Evolutionary conservation across 2,113 vertebrate species (phyloP).

Genomic region (Chloropsis hardwickii): DNA sequence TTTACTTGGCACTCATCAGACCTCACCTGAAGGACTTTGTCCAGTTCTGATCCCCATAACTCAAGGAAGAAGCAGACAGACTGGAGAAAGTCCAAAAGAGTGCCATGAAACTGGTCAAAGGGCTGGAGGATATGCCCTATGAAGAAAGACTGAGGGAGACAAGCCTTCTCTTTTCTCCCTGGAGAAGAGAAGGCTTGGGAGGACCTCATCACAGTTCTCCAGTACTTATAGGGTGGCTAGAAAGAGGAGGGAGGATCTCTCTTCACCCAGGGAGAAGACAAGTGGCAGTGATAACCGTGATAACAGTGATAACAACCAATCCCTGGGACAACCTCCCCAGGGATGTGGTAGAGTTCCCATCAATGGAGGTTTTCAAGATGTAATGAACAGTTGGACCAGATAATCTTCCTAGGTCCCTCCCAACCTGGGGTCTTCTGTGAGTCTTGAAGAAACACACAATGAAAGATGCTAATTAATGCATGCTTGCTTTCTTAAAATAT

Average conservation of each 20-base stretch:
- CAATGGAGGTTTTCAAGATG: background rate
- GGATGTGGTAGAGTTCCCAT: background rate
- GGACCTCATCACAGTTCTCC: background rate
- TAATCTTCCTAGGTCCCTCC: background rate
- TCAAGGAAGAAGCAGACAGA: background rate
- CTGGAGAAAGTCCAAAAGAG: background rate
- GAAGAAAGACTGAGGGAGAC: background rate
- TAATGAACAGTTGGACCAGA: fast-evolving
- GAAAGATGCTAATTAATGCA: background rate
- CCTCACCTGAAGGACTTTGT: background rate
- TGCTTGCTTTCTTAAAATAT: background rate
- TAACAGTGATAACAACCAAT: background rate
- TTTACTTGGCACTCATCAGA: background rate
- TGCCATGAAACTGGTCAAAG: background rate
- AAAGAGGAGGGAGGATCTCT: background rate
- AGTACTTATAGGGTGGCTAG: background rate
- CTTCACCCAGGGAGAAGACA: background rate
- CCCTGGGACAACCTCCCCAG: background rate
- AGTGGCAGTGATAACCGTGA: background rate
- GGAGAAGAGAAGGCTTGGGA: background rate
- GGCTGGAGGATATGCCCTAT: background rate
- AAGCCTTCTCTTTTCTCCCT: background rate
- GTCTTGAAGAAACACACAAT: background rate
- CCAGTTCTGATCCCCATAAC: background rate
- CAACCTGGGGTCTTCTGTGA: background rate